Percentiles rank a stretch among this genome's conserved stretches.
Evolutionary conservation across 2,113 vertebrate genomes (phyloP).

Genomic region (Mus musculus): GRCm39 chr7:91200501-91201000

Average conservation of each 20-base stretch:
- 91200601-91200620: neutral
- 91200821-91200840: neutral
- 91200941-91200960: neutral
- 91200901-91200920: neutral
- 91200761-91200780: too few species aligned
- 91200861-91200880: too few species aligned
- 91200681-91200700: neutral
- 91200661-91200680: neutral
- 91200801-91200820: too few species aligned
- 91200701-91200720: neutral
- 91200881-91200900: neutral
- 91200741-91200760: neutral
- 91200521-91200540: neutral
- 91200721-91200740: neutral
- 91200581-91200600: neutral
- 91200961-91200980: neutral
- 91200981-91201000: neutral
- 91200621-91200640: neutral
- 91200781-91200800: neutral
- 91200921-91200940: neutral
- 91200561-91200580: neutral
- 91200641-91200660: neutral
- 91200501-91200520: neutral
- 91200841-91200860: neutral
- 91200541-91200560: neutral